A percentile compares a stretch with the other conserved stretches of the same genome.
Conservation (phyloP, 2,797 vertebrate genomes). For the Mormyrus hasselquistii region DNA sequence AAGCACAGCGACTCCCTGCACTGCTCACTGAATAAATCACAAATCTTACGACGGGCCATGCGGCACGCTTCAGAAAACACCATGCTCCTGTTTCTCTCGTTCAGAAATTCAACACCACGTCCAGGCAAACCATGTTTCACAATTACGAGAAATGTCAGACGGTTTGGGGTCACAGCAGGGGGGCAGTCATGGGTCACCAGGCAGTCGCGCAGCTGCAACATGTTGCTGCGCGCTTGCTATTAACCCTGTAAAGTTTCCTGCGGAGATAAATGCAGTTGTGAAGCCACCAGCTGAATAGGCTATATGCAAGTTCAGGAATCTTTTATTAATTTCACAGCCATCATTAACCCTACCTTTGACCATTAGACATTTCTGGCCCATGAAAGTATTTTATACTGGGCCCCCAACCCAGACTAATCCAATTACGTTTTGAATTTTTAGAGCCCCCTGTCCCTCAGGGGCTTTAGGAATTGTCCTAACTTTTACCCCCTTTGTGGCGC, state of each 20-base stretch:
- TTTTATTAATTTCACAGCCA: neutral
- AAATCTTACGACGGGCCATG: neutral
- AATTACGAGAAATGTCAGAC: neutral
- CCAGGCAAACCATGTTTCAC: neutral
- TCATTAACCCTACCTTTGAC: neutral
- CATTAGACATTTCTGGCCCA: neutral
- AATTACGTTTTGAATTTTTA: neutral
- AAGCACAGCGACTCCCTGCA: slow-evolving; percentile 51
- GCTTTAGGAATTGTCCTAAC: neutral
- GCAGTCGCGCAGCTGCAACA: neutral
- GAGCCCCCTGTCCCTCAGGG: neutral
- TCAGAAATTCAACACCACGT: neutral
- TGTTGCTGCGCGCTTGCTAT: neutral
- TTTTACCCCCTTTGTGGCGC: neutral
- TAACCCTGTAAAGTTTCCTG: neutral
- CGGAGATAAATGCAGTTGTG: neutral
- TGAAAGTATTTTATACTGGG: neutral
- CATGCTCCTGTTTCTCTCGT: neutral
- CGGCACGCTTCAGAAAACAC: neutral
- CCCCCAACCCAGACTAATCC: neutral
- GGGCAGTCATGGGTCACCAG: neutral
- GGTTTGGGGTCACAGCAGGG: neutral
- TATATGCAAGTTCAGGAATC: neutral
- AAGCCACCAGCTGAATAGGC: neutral
- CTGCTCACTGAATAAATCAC: neutral